These are phyloP conservation scores for Aethina tumida DNA, from an alignment of 1,140 invertebrate genomes.

Conservation along the genomic window DNA sequence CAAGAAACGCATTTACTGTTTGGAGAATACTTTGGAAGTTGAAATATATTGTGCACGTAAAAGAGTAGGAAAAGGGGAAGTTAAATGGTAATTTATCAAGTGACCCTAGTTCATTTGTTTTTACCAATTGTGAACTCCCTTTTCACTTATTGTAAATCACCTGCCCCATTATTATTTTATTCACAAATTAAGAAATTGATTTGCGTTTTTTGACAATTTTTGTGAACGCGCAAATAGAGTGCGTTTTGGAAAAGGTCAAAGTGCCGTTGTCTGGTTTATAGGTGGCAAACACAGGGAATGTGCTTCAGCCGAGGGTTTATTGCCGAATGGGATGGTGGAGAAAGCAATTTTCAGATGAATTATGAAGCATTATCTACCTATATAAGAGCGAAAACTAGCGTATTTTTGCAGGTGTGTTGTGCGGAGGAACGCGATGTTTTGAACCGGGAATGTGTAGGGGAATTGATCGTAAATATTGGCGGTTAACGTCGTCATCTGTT, in stretches of 20 bases:
- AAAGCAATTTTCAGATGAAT: conserved; percentile 34
- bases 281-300: conserved; percentile 30
- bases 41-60: too few relatives aligned
- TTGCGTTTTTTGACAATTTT: too few relatives aligned
- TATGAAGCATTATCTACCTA: conserved; percentile 36
- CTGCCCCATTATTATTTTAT: too few relatives aligned
- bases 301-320: conserved; percentile 32
- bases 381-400: conserved; percentile 30
- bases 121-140: too few relatives aligned
- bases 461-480: conserved; percentile 35
- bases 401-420: conserved; percentile 34
- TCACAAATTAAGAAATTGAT: too few relatives aligned
- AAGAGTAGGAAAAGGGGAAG: too few relatives aligned
- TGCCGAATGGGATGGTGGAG: conserved; percentile 33
- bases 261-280: conserved; percentile 29
- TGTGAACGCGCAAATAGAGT: too few relatives aligned
- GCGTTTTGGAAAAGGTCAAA: conserved; percentile 4
- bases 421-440: conserved; percentile 23
- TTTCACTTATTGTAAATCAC: too few relatives aligned
- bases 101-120: too few relatives aligned
- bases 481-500: conserved; percentile 36
- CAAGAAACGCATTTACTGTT: too few relatives aligned
- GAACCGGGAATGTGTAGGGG: conserved; percentile 19
- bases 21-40: too few relatives aligned
- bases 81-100: too few relatives aligned